phyloP scores from a whole-genome alignment of 2,888 invertebrate genomes.

The Lottia scabra region DNA sequence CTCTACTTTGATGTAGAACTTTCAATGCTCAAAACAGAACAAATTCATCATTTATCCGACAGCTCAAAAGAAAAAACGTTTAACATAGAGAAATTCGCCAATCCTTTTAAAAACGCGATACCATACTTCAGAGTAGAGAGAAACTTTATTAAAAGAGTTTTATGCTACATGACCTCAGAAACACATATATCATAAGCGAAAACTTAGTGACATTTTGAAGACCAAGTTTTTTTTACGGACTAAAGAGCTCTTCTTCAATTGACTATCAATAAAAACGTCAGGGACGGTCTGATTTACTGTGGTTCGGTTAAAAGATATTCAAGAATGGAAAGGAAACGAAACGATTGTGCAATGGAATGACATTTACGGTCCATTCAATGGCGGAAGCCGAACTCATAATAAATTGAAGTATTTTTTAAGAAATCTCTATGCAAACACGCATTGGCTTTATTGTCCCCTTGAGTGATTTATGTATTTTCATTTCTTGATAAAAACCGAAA shows the following conservation, averaged over 20 bases:
- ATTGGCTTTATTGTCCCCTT: no score
- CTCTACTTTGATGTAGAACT: neutral
- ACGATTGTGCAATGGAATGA: slow-evolving; percentile 6
- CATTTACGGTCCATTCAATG: neutral
- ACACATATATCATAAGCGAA: neutral
- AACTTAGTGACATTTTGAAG: neutral
- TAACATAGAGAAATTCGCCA: neutral
- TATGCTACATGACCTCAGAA: neutral
- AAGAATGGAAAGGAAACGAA: slow-evolving; percentile 3
- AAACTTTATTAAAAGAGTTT: no score
- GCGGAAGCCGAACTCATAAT: neutral
- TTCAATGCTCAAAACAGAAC: neutral
- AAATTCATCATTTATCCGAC: neutral
- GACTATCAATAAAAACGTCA: slow-evolving; percentile 4
- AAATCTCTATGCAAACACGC: no score
- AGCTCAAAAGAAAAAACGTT: neutral
- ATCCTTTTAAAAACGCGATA: no score
- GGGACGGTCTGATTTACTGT: neutral
- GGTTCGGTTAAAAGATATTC: neutral
- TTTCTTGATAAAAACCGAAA: no score
- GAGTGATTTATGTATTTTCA: no score
- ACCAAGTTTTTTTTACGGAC: neutral
- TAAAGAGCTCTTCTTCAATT: slow-evolving; percentile 2
- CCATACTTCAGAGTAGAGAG: no score
- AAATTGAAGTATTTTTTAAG: no score